Base-by-base conservation (phyloP, 1,140 invertebrate genomes). In the Monomorium pharaonis region DNA sequence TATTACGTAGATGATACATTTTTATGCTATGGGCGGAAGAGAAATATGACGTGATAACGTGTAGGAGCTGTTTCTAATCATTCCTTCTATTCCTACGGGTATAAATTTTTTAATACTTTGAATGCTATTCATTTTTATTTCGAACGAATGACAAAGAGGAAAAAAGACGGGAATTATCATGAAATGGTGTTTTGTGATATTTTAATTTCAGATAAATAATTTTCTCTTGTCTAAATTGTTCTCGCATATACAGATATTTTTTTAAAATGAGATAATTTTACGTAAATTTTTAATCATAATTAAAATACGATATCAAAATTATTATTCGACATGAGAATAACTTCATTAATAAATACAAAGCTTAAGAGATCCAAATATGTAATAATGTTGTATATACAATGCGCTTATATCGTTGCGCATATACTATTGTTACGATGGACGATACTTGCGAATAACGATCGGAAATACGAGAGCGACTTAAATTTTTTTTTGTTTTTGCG, bases 1-100 rank as follows among this genome's bases (percentile, higher is more conserved):
- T 75, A 77, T 84, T 75, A 77, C 30, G 44, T 54, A 33, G 78
- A 21, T 83, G 78, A 83, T 81, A 81, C 67, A 83, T 83, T 83
- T 83, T 83, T 83, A 83, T 83, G 67, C 37, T 60, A 47, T 67
- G 7, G 2, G 24, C 37, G 65, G 10, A 24, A 54, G 67, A 83
- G 37, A 83, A 72, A 83, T 74, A 74, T 72, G 24, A 27, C 14
- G 51, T 10, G 16, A 72, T 58, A 72, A 81, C 78, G 65, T 16
- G 14, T 30, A 70, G 7, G 51, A 63, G 77, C 56, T 44, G n/a
- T 72, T 69, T 58, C 63, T 67, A 67, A 67, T 44, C 63, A 47
- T 1, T 47, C 14, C 37, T 9, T n/a, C n/a, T n/a, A n/a, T n/a
- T n/a, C n/a, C n/a, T n/a, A n/a, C n/a, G n/a, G n/a, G n/a, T n/a